Conservation (phyloP, 2,113 vertebrate species). For the Poeciliopsis retropinna region DNA sequence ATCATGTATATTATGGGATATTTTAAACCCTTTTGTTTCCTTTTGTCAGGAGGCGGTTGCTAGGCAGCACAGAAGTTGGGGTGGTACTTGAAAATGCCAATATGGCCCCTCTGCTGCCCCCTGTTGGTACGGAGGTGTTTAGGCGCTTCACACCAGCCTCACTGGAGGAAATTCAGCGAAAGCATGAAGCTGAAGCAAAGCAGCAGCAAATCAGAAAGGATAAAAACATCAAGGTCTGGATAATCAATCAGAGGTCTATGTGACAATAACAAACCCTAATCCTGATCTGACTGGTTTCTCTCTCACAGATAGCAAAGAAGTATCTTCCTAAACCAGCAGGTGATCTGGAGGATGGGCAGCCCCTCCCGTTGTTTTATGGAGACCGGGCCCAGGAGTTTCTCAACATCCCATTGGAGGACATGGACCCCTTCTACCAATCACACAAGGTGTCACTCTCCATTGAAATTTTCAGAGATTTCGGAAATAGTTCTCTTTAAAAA, state of each 20-base stretch:
- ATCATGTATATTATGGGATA: neutral
- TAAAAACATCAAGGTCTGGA: slow-evolving; percentile 53
- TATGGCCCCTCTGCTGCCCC: slow-evolving; percentile 60
- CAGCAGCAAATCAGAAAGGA: slow-evolving; percentile 44
- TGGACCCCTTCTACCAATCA: slow-evolving; percentile 73
- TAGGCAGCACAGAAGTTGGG: neutral
- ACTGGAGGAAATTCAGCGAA: slow-evolving; percentile 45
- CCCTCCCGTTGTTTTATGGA: slow-evolving; percentile 71
- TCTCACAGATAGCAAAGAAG: slow-evolving; percentile 55
- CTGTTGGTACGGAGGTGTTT: slow-evolving; percentile 62
- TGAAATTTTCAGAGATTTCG: neutral
- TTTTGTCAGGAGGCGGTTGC: slow-evolving; percentile 12
- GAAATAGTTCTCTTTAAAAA: too few relatives aligned
- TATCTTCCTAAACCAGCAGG: slow-evolving; percentile 56
- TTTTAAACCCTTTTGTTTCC: neutral
- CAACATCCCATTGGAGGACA: slow-evolving; percentile 68
- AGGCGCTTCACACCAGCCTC: slow-evolving; percentile 50
- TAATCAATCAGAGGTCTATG: neutral
- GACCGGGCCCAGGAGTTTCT: slow-evolving; percentile 55
- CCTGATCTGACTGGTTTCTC: slow-evolving; percentile 4
- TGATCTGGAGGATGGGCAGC: slow-evolving; percentile 69
- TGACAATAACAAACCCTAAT: neutral
- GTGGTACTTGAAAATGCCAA: slow-evolving; percentile 35
- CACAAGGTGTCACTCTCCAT: slow-evolving; percentile 49
- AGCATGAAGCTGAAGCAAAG: slow-evolving; percentile 34